These are phyloP conservation scores for Acrocephalus arundinaceus DNA, from an alignment of 2,113 vertebrate genomes.

Conservation along the genomic window DNA sequence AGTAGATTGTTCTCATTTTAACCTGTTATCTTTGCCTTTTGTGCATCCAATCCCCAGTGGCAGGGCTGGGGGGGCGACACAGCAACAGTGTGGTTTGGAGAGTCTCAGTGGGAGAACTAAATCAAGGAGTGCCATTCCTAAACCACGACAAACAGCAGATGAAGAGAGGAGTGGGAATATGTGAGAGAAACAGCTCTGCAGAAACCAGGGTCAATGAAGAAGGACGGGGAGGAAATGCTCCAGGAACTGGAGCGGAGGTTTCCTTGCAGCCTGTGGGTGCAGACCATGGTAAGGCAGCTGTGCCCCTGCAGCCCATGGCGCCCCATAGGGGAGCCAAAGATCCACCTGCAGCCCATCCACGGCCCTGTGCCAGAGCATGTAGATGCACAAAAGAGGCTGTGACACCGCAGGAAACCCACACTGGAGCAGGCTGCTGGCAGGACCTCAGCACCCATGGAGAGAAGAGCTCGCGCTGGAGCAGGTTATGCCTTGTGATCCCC, in stretches of 20 bases:
- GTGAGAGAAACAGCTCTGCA: neutral
- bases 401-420: accelerated
- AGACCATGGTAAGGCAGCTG: neutral
- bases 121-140: neutral
- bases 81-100: neutral
- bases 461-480: neutral
- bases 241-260: neutral
- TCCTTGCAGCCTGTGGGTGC: neutral
- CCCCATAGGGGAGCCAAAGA: neutral
- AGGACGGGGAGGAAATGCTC: neutral
- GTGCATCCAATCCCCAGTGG: neutral
- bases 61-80: accelerated
- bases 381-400: neutral
- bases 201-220: neutral
- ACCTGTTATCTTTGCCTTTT: neutral
- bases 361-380: accelerated
- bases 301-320: neutral
- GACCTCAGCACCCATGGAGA: neutral
- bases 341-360: neutral
- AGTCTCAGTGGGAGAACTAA: neutral
- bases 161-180: neutral
- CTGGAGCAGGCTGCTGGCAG: neutral
- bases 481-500: neutral
- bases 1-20: neutral
- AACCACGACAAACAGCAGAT: neutral